These are phyloP conservation scores for Drosophila paranaensis DNA, from an alignment of 2,888 invertebrate species.

Conservation along the genomic window DNA sequence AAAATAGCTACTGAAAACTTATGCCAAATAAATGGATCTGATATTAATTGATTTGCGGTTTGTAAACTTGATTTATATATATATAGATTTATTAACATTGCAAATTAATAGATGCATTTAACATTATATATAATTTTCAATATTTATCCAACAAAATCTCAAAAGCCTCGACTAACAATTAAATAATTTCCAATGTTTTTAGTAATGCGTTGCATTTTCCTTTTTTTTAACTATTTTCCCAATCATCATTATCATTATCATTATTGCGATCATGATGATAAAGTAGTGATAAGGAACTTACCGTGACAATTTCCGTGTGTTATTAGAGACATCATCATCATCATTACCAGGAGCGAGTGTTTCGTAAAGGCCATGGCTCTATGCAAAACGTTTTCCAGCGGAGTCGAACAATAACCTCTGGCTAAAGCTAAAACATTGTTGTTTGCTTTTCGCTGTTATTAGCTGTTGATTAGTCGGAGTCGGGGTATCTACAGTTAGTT, in stretches of 20 bases:
- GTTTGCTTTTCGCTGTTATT: conserved; percentile 37
- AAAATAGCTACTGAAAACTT: too few relatives aligned
- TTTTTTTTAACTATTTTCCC: not conserved
- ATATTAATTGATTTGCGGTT: not conserved
- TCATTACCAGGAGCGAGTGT: conserved; percentile 36
- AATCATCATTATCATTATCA: not conserved
- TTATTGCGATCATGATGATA: not conserved
- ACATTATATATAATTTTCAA: too few relatives aligned
- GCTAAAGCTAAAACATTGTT: conserved; percentile 54
- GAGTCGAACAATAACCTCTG: conserved; percentile 44
- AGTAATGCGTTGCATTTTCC: too few relatives aligned
- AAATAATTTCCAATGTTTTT: too few relatives aligned
- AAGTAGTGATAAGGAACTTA: conserved; percentile 49
- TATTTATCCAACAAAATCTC: too few relatives aligned
- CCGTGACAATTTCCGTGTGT: conserved; percentile 69
- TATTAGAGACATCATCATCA: conserved; percentile 45
- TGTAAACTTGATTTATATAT: not conserved
- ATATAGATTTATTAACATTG: too few relatives aligned
- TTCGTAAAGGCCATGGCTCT: conserved; percentile 56
- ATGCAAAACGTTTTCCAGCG: conserved; percentile 26
- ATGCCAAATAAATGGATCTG: not conserved
- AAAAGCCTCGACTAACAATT: too few relatives aligned
- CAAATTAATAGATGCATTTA: too few relatives aligned
- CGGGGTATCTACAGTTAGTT: conserved; percentile 26
- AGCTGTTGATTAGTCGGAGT: conserved; percentile 51